Conservation (phyloP, 2,113 vertebrate species). For the Calyptommatus sinebrachiatus region DNA sequence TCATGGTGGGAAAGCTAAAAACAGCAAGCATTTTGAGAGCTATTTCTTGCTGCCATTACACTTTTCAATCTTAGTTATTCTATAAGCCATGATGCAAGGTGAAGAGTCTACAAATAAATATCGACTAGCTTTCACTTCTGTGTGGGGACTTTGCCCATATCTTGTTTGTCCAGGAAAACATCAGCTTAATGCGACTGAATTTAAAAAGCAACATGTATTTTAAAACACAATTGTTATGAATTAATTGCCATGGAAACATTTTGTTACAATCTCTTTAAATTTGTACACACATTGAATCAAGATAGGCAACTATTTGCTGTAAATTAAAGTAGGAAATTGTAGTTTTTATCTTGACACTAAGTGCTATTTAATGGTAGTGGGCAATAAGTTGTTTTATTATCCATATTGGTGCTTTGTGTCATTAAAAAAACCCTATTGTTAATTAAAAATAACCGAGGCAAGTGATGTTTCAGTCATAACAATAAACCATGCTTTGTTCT, state of each 20-base stretch:
- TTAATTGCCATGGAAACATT: background rate
- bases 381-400: background rate
- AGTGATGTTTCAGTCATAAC: background rate
- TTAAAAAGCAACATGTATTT: background rate
- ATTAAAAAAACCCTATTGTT: background rate
- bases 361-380: background rate
- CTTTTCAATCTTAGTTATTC: too few species aligned
- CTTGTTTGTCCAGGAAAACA: background rate
- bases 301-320: background rate
- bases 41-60: too few species aligned
- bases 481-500: too few species aligned
- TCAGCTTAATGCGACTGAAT: background rate
- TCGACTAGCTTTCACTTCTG: too few species aligned
- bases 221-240: background rate
- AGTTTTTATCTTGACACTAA: background rate
- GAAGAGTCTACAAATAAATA: too few species aligned
- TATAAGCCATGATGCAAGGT: too few species aligned
- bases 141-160: background rate
- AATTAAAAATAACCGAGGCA: background rate
- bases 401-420: background rate
- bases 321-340: conserved; percentile 11
- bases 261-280: background rate
- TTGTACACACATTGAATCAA: background rate
- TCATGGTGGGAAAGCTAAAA: too few species aligned
- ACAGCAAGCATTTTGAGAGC: too few species aligned